Evolutionary conservation across 2,888 invertebrate species (phyloP).

Genomic region (Tortrix viridana): DNA sequence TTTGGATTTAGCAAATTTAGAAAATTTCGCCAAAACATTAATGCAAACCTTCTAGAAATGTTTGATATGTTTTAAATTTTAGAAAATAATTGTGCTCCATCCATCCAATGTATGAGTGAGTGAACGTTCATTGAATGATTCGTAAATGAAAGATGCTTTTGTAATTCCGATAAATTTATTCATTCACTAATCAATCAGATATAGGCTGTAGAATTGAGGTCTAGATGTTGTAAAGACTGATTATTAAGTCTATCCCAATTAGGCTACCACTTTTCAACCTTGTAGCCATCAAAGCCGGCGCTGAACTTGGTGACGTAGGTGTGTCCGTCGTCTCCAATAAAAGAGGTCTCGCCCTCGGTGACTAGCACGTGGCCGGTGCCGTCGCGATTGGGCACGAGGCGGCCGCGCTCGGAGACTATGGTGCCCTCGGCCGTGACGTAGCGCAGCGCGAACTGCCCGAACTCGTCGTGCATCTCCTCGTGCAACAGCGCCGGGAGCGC

Average conservation of each 20-base stretch:
- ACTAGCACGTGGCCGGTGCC: conserved; percentile 51
- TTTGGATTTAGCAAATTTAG: no score
- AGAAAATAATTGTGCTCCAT: no score
- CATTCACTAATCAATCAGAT: no score
- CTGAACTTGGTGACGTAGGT: conserved; percentile 51
- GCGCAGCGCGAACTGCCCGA: conserved; percentile 56
- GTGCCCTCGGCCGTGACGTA: conserved; percentile 63
- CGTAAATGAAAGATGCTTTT: no score
- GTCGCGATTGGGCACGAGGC: conserved; percentile 51
- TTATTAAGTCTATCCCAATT: conserved; percentile 1
- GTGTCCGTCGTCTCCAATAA: conserved; percentile 53
- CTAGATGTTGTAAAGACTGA: neutral
- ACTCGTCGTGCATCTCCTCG: conserved; percentile 58
- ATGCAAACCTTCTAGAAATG: no score
- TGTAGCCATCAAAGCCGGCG: conserved; percentile 51
- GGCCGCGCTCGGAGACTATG: conserved; percentile 53
- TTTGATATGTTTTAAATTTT: no score
- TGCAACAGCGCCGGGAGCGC: conserved; percentile 54
- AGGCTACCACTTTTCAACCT: conserved; percentile 39
- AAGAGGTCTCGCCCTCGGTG: conserved; percentile 54
- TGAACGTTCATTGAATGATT: no score
- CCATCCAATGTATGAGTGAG: no score
- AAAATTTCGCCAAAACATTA: no score
- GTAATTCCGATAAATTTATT: no score
- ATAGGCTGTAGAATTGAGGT: no score